phyloP scores from a whole-genome alignment of 2,797 vertebrate genomes.

The Hephaestus fuliginosus region DNA sequence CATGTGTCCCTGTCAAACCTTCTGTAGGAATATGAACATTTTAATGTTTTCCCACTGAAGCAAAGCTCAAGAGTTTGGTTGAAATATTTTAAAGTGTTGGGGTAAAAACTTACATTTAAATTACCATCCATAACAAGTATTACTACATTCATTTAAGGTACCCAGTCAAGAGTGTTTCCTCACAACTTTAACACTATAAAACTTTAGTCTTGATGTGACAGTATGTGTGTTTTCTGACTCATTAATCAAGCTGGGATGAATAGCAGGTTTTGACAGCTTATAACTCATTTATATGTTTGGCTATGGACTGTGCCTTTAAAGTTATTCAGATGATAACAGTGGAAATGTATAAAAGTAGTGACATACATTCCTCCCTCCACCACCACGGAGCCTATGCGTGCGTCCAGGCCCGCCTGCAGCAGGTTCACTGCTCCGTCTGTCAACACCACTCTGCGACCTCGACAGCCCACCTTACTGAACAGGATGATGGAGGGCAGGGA shows the following conservation, averaged over 20 bases:
- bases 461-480: conserved; percentile 90
- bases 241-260: neutral
- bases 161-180: neutral
- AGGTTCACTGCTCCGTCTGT: conserved; percentile 86
- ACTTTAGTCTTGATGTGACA: neutral
- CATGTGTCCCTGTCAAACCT: conserved; percentile 17
- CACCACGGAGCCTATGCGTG: conserved; percentile 89
- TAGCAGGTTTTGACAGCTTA: neutral
- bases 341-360: neutral
- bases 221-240: neutral
- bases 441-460: conserved; percentile 89
- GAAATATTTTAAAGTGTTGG: neutral
- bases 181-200: neutral
- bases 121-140: neutral
- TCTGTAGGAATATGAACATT: conserved; percentile 1
- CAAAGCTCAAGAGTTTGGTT: neutral
- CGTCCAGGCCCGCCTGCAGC: conserved; percentile 85
- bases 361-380: conserved; percentile 95
- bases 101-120: neutral
- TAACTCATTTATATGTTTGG: neutral
- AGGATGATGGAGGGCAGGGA: conserved; percentile 91
- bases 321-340: neutral
- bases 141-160: neutral
- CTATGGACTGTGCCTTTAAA: neutral
- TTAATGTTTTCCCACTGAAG: neutral